Conservation (phyloP, 2,113 vertebrate genomes). For the Chaetorhynchus papuensis region DNA sequence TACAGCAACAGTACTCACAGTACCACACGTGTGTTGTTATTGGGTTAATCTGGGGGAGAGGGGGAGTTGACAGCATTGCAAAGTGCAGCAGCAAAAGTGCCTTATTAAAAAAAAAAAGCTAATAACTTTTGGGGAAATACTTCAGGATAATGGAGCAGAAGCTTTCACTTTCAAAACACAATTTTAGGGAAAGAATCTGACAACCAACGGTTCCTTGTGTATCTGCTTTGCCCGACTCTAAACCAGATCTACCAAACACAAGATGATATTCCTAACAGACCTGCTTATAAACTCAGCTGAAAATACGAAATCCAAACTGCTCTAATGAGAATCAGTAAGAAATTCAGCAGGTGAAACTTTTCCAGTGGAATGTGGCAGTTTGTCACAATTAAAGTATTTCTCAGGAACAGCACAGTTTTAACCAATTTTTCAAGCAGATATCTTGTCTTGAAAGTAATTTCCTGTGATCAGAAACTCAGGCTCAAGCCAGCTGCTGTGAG, state of each 20-base stretch:
- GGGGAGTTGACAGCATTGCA: not conserved
- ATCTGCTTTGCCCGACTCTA: not conserved
- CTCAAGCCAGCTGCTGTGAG: not conserved
- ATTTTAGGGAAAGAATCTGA: not conserved
- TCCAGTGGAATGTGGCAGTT: not conserved
- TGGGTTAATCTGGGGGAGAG: not conserved
- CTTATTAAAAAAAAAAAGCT: not conserved
- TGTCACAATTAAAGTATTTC: not conserved
- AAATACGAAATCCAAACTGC: not conserved
- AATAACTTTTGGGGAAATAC: not conserved
- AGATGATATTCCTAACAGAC: not conserved
- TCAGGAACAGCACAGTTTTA: not conserved
- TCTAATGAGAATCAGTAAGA: not conserved
- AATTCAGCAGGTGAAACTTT: not conserved
- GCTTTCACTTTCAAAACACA: not conserved
- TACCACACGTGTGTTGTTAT: not conserved
- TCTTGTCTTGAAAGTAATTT: not conserved
- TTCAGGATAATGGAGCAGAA: not conserved
- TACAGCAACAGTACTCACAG: not conserved
- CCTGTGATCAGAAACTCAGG: not conserved
- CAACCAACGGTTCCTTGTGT: accelerated
- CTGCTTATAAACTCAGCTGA: not conserved
- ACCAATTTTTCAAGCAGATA: not conserved
- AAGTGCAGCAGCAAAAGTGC: not conserved
- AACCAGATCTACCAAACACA: not conserved